Base-by-base conservation (phyloP, 2,113 vertebrate species). In the Carettochelys insculpta region DNA sequence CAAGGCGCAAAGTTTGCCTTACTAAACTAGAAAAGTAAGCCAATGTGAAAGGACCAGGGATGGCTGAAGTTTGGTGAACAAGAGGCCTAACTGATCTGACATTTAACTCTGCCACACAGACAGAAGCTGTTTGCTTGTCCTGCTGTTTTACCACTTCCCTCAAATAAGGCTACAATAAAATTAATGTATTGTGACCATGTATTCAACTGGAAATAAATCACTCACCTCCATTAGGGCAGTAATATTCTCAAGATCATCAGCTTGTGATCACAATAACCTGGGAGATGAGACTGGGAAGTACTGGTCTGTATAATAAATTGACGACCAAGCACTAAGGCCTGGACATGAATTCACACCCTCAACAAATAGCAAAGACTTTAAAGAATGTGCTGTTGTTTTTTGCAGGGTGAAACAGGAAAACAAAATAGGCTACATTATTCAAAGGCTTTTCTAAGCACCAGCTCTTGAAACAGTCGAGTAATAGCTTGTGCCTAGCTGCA, bases 111-210 rank as follows among this genome's bases (percentile, higher is more conserved):
- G 51, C 92, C 68, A 17, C 2, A 0, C 43, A 77, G 76, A 29
- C 31, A 1, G 87, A 82, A 94, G 90, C 85, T 92, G 87, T 82
- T 90, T 81, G 90, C 90, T 90, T 85, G 79, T 87, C 85, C 65
- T 71, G 76, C 89, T 95, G 78, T 86, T 93, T 92, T 53, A 68
- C 79, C 80, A 61, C 94, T 94, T 86, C 94, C 75, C 92, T 92
- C 85, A 90, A 90, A 90, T 86, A 82, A 89, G 34, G n/a, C 77
- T 87, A 68, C 93, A 83, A 88, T 96, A 82, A 95, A 96, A 94
- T 92, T 91, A 92, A 96, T 27, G 81, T 31, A 19, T 80, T 96
- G 90, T 97, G 95, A 94, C 94, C 90, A 48, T 13, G 58, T 58
- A 29, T 87, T 83, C 93, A 75, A 80, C 89, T 83, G 89, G 90